These are phyloP conservation scores for Artibeus lituratus DNA, from an alignment of 2,797 vertebrate genomes.

Conservation along the genomic window DNA sequence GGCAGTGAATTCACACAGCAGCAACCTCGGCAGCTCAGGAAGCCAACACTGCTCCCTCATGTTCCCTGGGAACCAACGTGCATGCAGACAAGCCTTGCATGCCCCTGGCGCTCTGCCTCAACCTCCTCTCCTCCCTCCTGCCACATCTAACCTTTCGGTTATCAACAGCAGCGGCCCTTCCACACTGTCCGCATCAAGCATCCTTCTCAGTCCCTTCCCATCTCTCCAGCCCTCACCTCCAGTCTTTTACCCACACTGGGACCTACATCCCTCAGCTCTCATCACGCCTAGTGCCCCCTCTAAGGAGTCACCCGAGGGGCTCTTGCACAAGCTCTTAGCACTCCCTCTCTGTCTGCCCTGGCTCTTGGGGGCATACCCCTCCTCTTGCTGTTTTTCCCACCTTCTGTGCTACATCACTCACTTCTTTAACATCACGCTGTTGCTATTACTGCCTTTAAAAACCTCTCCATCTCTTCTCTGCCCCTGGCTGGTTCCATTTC, in stretches of 20 bases:
- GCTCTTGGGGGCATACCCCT: neutral
- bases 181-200: too few species aligned
- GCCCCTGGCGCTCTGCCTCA: neutral
- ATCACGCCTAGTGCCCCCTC: neutral
- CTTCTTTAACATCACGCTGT: neutral
- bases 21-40: neutral
- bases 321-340: neutral
- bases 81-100: rapidly evolving
- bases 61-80: neutral
- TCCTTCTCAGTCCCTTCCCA: neutral
- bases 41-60: neutral
- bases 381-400: neutral
- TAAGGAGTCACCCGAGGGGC: neutral
- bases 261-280: neutral
- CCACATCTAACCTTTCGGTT: neutral
- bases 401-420: neutral
- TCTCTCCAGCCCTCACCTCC: neutral
- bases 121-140: neutral
- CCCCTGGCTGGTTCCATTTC: neutral
- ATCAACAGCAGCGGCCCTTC: neutral
- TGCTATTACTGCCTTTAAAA: neutral
- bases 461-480: neutral
- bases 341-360: neutral
- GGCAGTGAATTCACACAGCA: neutral
- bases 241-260: neutral